phyloP scores from a whole-genome alignment of 1,140 invertebrate species.

The Macrocentrus cingulum region DNA sequence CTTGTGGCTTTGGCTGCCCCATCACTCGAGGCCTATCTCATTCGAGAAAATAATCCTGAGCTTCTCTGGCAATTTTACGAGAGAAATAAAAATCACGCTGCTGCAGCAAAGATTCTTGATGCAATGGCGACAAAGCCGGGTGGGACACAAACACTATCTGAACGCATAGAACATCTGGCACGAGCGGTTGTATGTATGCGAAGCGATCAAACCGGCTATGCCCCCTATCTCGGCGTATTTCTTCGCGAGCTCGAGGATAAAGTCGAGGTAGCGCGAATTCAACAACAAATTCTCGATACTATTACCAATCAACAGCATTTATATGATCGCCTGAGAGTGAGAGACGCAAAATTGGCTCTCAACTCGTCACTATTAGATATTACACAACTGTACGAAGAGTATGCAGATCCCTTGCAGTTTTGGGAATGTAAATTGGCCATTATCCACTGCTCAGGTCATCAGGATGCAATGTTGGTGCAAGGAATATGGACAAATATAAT shows the following conservation, averaged over 20 bases:
- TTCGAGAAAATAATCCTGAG: conserved; percentile 74
- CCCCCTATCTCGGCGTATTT: conserved; percentile 79
- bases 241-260: conserved; percentile 92
- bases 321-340: conserved; percentile 47
- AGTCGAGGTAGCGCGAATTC: conserved; percentile 83
- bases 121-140: conserved; percentile 81
- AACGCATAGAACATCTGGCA: conserved; percentile 88
- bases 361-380: conserved; percentile 68
- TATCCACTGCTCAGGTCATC: conserved; percentile 81
- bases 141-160: conserved; percentile 64
- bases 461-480: conserved; percentile 74
- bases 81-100: conserved; percentile 85
- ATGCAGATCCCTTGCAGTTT: conserved; percentile 76
- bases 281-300: conserved; percentile 70
- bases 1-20: conserved; percentile 76
- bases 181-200: conserved; percentile 94
- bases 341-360: conserved; percentile 59
- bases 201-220: conserved; percentile 78
- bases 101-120: conserved; percentile 89
- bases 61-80: conserved; percentile 97
- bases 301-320: conserved; percentile 58
- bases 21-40: conserved; percentile 81
- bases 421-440: conserved; percentile 86
- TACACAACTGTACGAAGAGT: conserved; percentile 80
- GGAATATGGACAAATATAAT: conserved; percentile 80